Base-by-base conservation (phyloP, 2,888 invertebrate species). In the Hecatera dysodea region DNA sequence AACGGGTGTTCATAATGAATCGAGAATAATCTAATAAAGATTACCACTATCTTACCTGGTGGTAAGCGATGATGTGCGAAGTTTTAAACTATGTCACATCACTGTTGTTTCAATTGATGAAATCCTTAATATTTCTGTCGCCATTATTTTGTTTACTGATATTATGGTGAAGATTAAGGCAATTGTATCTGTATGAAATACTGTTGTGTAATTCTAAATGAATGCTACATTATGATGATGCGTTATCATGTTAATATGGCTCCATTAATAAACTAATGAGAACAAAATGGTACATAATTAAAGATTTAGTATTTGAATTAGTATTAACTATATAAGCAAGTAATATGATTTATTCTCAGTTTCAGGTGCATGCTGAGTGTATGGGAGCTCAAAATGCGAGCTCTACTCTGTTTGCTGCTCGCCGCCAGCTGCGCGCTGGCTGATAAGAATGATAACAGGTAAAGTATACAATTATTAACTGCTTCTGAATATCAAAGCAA, bases 371-470 rank as follows among this genome's bases (percentile, higher is more conserved):
- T 76, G 75, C 72, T 74, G 85, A 84, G 86, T 92, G 87, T 84
- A 91, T 90, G 90, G 88, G 87, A 78, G 89, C 73, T 78, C 86
- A 92, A 86, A 84, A 95, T 94, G 94, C 89, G 90, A 60, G 85
- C 85, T 69, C 71, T 84, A 61, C 80, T 93, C 55, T 92, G 86
- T 86, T 74, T 95, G 75, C 86, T 95, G 72, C 82, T 93, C 64
- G 81, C 84, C 66, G 89, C 86, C 46, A 85, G 87, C 78, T 89
- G 86, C 78, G 91, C 82, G 42, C 77, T 89, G 48, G 95, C 93
- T 71, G 90, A 90, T 29, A 91, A 90, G 52, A 89, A 85, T 80
- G 90, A 92, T 72, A 91, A 90, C 72, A 93, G 93, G 95, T 95
- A 82, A 74, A 52, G 1, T 29, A 29, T 29, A 36, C 0, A 42